A percentile compares a stretch with the other conserved stretches of the same genome.
Conservation (phyloP, 2,113 vertebrate species). For the Protobothrops mucrosquamatus region DNA sequence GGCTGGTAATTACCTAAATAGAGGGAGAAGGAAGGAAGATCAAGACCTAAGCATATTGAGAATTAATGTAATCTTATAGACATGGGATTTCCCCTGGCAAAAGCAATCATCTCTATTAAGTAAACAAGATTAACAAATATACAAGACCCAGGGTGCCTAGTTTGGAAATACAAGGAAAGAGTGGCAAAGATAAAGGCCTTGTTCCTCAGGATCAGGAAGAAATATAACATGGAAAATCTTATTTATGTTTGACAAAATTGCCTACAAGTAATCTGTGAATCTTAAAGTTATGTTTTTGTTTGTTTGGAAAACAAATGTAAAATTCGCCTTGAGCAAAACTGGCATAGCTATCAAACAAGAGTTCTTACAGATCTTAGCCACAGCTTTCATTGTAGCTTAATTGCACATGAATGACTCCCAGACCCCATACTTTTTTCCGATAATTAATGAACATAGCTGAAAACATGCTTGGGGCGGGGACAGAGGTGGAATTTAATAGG, state of each 20-base stretch:
- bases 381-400: background rate
- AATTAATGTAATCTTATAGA: background rate
- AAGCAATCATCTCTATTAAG: background rate
- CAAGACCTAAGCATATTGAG: background rate
- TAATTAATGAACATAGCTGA: background rate
- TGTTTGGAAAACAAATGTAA: background rate
- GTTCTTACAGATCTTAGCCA: background rate
- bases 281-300: background rate
- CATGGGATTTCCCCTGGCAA: background rate
- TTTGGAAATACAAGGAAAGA: background rate
- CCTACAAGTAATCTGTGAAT: background rate
- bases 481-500: background rate
- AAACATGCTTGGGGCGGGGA: background rate
- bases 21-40: background rate
- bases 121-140: background rate
- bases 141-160: background rate
- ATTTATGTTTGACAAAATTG: background rate
- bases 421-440: background rate
- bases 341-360: background rate
- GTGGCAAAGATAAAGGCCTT: background rate
- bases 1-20: background rate
- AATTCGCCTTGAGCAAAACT: background rate
- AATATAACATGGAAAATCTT: background rate
- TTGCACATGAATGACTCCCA: background rate
- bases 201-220: background rate